These are phyloP conservation scores for Ochotona curzoniae DNA, from an alignment of 2,113 vertebrate genomes.

Conservation along the genomic window DNA sequence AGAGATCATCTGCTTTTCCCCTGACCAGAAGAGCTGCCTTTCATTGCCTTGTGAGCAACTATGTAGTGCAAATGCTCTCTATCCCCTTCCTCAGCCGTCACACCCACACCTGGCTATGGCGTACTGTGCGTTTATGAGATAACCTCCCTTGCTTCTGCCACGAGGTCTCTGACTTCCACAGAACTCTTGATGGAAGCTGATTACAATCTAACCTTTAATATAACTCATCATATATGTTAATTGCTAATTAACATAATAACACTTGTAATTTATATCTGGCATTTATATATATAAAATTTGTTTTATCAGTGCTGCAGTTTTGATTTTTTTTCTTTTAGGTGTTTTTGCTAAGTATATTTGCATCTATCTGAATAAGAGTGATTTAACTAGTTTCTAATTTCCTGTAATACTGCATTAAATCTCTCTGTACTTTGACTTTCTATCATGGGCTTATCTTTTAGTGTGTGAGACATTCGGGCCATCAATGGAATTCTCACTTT, in stretches of 20 bases:
- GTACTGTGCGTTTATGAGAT: background rate
- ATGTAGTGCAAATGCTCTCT: rapidly evolving
- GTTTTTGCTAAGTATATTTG: background rate
- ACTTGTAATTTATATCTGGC: background rate
- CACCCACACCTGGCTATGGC: background rate
- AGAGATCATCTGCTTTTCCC: background rate
- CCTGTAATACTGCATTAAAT: background rate
- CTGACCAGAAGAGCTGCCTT: background rate
- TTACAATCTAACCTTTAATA: background rate
- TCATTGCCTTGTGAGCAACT: background rate
- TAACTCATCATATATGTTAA: background rate
- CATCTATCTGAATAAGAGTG: background rate
- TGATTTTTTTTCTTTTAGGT: background rate
- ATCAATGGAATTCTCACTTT: background rate
- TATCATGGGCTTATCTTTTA: background rate
- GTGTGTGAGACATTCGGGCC: background rate
- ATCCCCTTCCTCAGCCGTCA: background rate
- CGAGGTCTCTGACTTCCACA: background rate
- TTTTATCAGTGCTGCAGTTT: background rate
- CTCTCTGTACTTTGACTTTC: background rate
- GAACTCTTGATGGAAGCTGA: background rate
- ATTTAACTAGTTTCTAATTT: background rate
- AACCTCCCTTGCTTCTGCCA: background rate
- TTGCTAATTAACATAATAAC: too few species aligned
- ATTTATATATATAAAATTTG: background rate